Evolutionary conservation across 2,888 invertebrate species (phyloP), one percentile per base, ranked within the genome.

Genomic region (Drosophila cracens): DNA sequence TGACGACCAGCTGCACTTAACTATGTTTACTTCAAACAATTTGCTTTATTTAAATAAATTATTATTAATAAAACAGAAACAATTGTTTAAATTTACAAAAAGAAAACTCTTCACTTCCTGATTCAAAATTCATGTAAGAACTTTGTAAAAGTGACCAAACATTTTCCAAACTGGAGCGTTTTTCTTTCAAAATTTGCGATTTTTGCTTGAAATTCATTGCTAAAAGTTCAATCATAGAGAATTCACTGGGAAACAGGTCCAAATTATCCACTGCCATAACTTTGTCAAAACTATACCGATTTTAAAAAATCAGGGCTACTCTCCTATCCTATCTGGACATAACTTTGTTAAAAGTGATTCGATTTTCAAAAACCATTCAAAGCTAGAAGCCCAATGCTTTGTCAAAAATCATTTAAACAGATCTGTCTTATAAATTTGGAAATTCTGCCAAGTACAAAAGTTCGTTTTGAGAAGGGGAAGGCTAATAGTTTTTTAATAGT

Each of bases 1-100:
- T 38, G 70, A 63, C 52, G 70, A 68, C 70, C 71, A 54, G 72
- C 79, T 76, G 83, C 64, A 73, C 87, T 83, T 80, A 81, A 86
- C 76, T 83, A 83, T 73, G 84, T 87, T 86, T 74, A 80, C 75
- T 75, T 68, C 78, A 86, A 78, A 79, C 80, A 75, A 76, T 79
- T 87, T 84, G 87, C 87, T 87, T 84, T 84, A 84, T 79, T 84
- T 87, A 85, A 87, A 84, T 84, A 83, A 85, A 84, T 84, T 84
- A 84, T 84, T 84, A 87, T 79, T 71, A 74, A 56, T 52, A 69
- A 76, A 71, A 56, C 51, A 49, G 64, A 69, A 66, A 56, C 60
- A 57, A 16, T 13, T 33, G n/a, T 34, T 49, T 48, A 6, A 13
- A 43, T 29, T 40, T 31, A n/a, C 8, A 53, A 16, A 21, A 52